A percentile compares a stretch with the other conserved stretches of the same genome.
These are phyloP conservation scores for Bos javanicus DNA, from an alignment of 2,113 vertebrate genomes.

Conservation along the genomic window DNA sequence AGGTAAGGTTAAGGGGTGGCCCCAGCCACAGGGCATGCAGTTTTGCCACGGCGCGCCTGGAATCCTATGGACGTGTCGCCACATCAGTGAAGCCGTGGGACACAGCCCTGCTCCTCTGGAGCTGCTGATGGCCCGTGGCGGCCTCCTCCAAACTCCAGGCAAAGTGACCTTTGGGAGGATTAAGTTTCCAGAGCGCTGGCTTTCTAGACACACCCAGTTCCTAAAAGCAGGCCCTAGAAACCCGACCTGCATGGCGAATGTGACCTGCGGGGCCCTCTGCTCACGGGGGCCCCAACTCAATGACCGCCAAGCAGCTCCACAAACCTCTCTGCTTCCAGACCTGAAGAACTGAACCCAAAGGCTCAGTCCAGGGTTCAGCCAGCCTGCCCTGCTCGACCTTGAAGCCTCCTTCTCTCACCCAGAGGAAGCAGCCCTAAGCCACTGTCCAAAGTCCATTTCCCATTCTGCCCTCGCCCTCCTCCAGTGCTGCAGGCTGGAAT, in stretches of 20 bases:
- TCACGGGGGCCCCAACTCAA: neutral
- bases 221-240: neutral
- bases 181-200: neutral
- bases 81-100: neutral
- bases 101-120: neutral
- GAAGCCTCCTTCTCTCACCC: neutral
- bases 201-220: neutral
- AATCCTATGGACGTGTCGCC: rapidly evolving
- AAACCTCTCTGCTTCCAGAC: neutral
- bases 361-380: neutral
- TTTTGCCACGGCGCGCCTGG: neutral
- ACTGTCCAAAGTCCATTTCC: neutral
- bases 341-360: neutral
- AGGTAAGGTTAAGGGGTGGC: neutral
- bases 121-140: too few relatives aligned
- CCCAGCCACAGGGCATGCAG: too few relatives aligned
- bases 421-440: neutral
- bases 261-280: neutral
- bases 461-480: neutral
- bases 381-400: neutral
- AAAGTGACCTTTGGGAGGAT: neutral
- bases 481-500: neutral
- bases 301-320: neutral
- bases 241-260: neutral
- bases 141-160: too few relatives aligned